Conservation (phyloP, 1,140 invertebrate genomes). For the Nylanderia fulva region DNA sequence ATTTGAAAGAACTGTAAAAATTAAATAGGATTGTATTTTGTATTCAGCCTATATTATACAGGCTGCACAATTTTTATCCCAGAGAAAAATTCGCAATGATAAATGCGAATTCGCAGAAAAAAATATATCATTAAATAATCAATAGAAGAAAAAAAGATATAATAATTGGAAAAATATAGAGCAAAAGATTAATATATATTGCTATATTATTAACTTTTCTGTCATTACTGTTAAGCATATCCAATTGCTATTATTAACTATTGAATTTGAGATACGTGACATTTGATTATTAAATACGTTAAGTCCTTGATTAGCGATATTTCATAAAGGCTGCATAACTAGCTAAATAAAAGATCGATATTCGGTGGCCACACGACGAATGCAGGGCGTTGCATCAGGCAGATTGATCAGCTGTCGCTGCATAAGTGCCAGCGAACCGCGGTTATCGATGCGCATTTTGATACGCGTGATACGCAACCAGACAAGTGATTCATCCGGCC, state of each 20-base stretch:
- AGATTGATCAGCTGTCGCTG: conserved; percentile 50
- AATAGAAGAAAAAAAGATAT: not conserved
- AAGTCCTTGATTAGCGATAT: conserved; percentile 44
- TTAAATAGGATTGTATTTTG: not conserved
- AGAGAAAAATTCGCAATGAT: not conserved
- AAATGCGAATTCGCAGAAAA: not conserved
- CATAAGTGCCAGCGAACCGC: conserved; percentile 52
- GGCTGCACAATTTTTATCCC: not conserved
- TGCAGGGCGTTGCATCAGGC: conserved; percentile 29
- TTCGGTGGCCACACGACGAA: conserved; percentile 33
- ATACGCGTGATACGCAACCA: conserved; percentile 10
- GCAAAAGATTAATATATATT: not conserved
- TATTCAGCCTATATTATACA: not conserved
- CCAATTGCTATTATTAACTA: not conserved
- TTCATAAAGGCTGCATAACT: conserved; percentile 22
- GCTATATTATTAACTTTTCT: not conserved
- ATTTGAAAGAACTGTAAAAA: conserved; percentile 5
- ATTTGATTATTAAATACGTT: not conserved
- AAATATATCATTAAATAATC: not conserved
- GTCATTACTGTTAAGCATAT: not conserved
- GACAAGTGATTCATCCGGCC: conserved; percentile 53
- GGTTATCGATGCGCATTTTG: conserved; percentile 60
- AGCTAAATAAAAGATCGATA: conserved; percentile 43
- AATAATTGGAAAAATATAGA: not conserved
- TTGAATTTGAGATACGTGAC: not conserved